Percentiles rank a stretch among this genome's conserved stretches.
These are phyloP conservation scores for Xiphophorus birchmanni DNA, from an alignment of 2,797 vertebrate species.

Conservation along the genomic window DNA sequence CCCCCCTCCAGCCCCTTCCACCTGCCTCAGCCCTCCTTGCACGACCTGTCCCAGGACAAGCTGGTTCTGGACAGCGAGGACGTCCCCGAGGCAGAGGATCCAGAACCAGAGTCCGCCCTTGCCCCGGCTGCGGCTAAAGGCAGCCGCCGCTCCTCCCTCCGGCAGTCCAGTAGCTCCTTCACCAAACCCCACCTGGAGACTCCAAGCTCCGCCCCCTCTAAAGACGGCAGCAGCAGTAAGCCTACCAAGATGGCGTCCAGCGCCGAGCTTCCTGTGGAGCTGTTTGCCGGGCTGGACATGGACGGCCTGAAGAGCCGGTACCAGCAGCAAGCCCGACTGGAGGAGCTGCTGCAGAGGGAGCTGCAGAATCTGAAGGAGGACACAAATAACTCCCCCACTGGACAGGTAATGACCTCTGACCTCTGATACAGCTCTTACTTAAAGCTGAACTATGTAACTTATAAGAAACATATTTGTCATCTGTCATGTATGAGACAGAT, in stretches of 20 bases:
- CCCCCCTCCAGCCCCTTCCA: conserved; percentile 74
- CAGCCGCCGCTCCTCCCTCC: conserved; percentile 86
- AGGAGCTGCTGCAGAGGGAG: conserved; percentile 84
- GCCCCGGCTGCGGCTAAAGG: conserved; percentile 10
- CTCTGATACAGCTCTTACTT: neutral
- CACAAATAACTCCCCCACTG: conserved; percentile 51
- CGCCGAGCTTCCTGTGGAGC: conserved; percentile 75
- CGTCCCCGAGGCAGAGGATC: conserved; percentile 82
- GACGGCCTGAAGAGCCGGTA: conserved; percentile 86
- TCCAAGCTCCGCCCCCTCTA: conserved; percentile 75
- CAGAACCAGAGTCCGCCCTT: conserved; percentile 53
- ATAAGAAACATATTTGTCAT: no score
- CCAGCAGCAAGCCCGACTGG: conserved; percentile 81
- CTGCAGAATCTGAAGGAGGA: conserved; percentile 50
- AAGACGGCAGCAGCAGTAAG: conserved; percentile 69
- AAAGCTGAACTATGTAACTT: no score
- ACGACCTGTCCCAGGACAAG: conserved; percentile 97
- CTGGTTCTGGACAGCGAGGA: conserved; percentile 89
- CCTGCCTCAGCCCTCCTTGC: conserved; percentile 92
- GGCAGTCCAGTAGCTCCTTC: conserved; percentile 88
- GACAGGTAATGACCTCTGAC: conserved; percentile 78
- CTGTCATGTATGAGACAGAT: neutral
- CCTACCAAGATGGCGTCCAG: conserved; percentile 26
- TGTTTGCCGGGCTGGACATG: conserved; percentile 87
- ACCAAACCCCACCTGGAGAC: conserved; percentile 95